These are phyloP conservation scores for Flexamia atlantica DNA, from an alignment of 2,888 invertebrate genomes.

Conservation along the genomic window DNA sequence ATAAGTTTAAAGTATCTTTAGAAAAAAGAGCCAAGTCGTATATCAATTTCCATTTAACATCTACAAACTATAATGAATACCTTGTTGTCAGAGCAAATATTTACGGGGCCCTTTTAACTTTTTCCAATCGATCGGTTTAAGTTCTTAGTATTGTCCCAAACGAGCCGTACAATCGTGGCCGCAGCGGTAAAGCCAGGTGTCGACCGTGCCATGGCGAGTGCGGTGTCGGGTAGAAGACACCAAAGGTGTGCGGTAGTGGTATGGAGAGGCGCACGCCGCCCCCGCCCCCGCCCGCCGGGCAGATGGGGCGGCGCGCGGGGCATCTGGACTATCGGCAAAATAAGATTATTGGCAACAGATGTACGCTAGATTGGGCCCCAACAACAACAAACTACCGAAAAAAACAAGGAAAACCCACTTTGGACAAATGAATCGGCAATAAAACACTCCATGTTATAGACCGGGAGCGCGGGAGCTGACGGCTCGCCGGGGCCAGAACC, in stretches of 20 bases:
- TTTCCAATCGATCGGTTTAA: too few relatives aligned
- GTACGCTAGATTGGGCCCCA: constrained; percentile 52
- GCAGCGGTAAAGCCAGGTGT: background rate
- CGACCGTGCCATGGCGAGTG: background rate
- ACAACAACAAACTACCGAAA: constrained; percentile 43
- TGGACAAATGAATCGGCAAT: constrained; percentile 50
- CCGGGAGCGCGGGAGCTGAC: constrained; percentile 7
- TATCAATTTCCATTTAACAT: too few relatives aligned
- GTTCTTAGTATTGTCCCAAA: background rate
- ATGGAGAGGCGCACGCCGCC: background rate
- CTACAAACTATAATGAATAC: too few relatives aligned
- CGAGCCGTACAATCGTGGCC: background rate
- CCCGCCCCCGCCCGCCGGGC: background rate
- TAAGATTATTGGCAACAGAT: constrained; percentile 60
- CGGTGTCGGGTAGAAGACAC: background rate
- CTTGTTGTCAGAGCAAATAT: too few relatives aligned
- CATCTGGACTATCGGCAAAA: constrained; percentile 50
- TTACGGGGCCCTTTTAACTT: too few relatives aligned
- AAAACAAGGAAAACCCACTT: constrained; percentile 33
- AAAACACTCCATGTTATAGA: background rate
- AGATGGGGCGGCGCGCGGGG: background rate
- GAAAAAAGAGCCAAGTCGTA: too few relatives aligned
- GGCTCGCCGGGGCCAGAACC: background rate
- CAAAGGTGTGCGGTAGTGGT: background rate
- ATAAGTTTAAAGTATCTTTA: too few relatives aligned